Evolutionary conservation across 1,140 invertebrate genomes (phyloP).

Genomic region (Pentalonia nigronervosa): DNA sequence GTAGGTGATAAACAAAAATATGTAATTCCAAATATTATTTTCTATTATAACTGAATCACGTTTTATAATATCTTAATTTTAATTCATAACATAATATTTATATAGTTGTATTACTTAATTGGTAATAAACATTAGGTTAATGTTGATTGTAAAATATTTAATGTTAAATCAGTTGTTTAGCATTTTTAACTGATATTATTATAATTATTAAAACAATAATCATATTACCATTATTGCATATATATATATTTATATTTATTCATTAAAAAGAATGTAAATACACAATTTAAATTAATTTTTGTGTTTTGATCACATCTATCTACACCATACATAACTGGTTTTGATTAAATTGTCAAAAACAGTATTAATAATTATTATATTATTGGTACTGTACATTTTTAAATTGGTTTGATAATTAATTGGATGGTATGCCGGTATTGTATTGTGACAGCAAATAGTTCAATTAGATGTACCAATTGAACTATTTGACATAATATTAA

Average conservation of each 20-base stretch:
- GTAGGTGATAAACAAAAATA: background rate
- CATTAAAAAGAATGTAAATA: background rate
- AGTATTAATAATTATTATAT: slow-evolving; percentile 10
- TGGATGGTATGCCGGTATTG: background rate
- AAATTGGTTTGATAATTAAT: background rate
- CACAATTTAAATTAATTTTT: background rate
- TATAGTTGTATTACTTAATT: background rate
- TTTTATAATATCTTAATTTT: background rate
- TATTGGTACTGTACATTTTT: background rate
- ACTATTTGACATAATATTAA: background rate
- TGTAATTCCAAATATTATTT: background rate
- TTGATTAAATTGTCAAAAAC: background rate
- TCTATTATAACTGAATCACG: background rate
- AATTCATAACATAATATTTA: background rate
- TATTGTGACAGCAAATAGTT: background rate
- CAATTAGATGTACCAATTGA: background rate
- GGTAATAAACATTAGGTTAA: background rate
- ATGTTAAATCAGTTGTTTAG: background rate
- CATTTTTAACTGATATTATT: background rate
- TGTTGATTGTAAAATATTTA: background rate
- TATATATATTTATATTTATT: background rate
- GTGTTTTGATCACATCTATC: background rate
- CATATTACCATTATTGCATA: background rate
- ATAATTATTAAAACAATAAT: background rate
- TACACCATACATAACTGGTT: too few relatives aligned